Percentiles rank a stretch among this genome's conserved stretches.
Conservation (phyloP, 2,888 invertebrate species). For the Hydriomena furcata region DNA sequence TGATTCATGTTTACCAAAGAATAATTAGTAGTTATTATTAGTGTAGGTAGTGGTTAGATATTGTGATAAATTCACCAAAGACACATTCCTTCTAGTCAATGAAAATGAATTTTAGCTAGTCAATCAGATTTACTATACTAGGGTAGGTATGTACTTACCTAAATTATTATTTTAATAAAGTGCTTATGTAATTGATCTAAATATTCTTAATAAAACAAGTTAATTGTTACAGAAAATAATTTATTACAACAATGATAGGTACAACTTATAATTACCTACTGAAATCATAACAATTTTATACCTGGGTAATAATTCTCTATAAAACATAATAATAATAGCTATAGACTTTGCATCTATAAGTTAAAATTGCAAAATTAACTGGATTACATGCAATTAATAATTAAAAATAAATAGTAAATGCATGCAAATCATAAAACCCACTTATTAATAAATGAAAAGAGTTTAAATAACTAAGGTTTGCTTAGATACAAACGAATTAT, state of each 20-base stretch:
- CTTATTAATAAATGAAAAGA: neutral
- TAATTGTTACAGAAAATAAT: conserved; percentile 36
- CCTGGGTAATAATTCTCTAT: conserved; percentile 7
- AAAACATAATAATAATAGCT: conserved; percentile 3
- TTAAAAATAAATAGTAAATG: conserved; percentile 12
- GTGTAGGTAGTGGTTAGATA: neutral
- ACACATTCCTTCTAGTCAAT: conserved; percentile 29
- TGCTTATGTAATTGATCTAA: neutral
- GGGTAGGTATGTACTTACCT: neutral
- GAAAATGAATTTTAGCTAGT: conserved; percentile 37
- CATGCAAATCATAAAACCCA: neutral
- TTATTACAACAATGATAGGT: conserved; percentile 32
- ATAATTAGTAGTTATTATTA: too few species aligned
- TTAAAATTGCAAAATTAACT: neutral
- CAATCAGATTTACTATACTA: conserved; percentile 24
- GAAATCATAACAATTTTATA: conserved; percentile 19
- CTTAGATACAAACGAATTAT: conserved; percentile 1
- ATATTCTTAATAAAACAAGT: conserved; percentile 20
- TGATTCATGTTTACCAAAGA: too few species aligned
- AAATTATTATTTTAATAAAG: neutral
- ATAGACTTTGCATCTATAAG: too few species aligned
- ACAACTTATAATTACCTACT: conserved; percentile 22
- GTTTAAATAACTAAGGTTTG: neutral
- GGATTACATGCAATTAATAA: neutral
- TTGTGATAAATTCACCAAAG: conserved; percentile 15